Percentiles rank a stretch among this genome's conserved stretches.
These are phyloP conservation scores for Stichodactyla mertensii DNA, from an alignment of 64 coral and sea anemone species.

Conservation along the genomic window DNA sequence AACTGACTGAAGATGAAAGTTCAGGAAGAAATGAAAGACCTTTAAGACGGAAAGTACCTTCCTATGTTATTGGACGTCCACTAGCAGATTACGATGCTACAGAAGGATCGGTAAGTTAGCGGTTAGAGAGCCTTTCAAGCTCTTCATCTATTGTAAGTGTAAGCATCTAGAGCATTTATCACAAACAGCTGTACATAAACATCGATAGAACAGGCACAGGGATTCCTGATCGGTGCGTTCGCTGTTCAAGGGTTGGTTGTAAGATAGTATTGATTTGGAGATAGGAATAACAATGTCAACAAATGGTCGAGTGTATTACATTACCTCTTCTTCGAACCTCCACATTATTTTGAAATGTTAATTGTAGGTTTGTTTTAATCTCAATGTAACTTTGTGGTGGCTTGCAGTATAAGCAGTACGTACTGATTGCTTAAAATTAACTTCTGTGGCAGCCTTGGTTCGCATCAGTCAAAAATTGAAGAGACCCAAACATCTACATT, in stretches of 20 bases:
- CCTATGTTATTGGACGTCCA: slow-evolving; percentile 47
- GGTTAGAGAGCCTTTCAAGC: background rate
- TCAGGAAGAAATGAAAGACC: no score
- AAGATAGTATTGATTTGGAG: no score
- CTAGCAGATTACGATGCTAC: slow-evolving; percentile 55
- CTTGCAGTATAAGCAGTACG: background rate
- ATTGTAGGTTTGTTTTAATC: background rate
- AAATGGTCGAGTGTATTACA: background rate
- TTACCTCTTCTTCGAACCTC: background rate
- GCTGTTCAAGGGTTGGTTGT: no score
- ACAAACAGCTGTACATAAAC: no score
- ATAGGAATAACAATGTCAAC: background rate
- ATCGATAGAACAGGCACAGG: no score
- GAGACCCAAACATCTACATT: background rate
- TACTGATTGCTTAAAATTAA: background rate
- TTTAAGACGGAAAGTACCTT: slow-evolving; percentile 22
- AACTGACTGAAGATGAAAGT: background rate
- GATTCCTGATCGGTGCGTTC: no score
- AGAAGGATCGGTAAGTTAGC: slow-evolving; percentile 6
- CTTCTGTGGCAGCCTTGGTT: background rate
- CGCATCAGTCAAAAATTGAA: background rate
- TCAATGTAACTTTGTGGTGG: background rate
- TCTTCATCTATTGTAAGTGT: no score
- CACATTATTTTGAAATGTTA: no score
- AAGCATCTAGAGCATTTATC: no score